These are phyloP conservation scores for Platycheirus rosarum DNA, from an alignment of 2,888 invertebrate genomes.

Conservation along the genomic window DNA sequence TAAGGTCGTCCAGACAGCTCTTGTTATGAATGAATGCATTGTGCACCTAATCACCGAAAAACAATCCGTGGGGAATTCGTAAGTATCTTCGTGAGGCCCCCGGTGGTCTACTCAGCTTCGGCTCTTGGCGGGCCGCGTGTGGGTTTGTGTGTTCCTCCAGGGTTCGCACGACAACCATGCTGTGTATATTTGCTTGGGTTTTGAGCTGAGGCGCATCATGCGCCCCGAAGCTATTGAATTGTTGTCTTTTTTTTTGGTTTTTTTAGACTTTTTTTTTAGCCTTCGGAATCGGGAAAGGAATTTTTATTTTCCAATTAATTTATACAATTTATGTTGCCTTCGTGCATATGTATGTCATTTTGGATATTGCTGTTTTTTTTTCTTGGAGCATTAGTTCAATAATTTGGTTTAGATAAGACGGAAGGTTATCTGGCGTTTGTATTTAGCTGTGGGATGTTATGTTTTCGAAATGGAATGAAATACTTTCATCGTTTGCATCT, in stretches of 20 bases:
- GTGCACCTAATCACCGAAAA: slow-evolving; percentile 70
- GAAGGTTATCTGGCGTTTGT: too few species aligned
- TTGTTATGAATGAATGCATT: slow-evolving; percentile 74
- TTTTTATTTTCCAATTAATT: slow-evolving; percentile 64
- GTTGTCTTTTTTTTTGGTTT: slow-evolving; percentile 24
- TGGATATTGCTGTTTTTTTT: slow-evolving; percentile 34
- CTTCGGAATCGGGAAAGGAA: slow-evolving; percentile 52
- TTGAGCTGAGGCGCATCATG: slow-evolving; percentile 19
- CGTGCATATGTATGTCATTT: slow-evolving; percentile 4
- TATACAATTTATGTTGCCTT: slow-evolving; percentile 49
- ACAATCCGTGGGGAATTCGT: slow-evolving; percentile 67
- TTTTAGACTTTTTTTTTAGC: slow-evolving; percentile 31
- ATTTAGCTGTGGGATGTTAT: too few species aligned
- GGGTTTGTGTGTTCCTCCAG: slow-evolving; percentile 56
- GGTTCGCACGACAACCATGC: slow-evolving; percentile 37
- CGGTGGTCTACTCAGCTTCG: slow-evolving; percentile 63
- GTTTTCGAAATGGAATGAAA: slow-evolving; percentile 26
- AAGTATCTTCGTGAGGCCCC: slow-evolving; percentile 68
- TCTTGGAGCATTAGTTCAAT: slow-evolving; percentile 25
- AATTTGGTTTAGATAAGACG: slow-evolving; percentile 22
- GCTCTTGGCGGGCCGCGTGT: slow-evolving; percentile 45
- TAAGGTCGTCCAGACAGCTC: slow-evolving; percentile 62
- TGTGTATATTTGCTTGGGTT: slow-evolving; percentile 26
- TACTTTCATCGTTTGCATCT: slow-evolving; percentile 34
- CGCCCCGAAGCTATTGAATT: slow-evolving; percentile 47